Evolutionary conservation across 1,140 invertebrate species (phyloP), one percentile per base, ranked within the genome.

Genomic region (Orius insidiosus): DNA sequence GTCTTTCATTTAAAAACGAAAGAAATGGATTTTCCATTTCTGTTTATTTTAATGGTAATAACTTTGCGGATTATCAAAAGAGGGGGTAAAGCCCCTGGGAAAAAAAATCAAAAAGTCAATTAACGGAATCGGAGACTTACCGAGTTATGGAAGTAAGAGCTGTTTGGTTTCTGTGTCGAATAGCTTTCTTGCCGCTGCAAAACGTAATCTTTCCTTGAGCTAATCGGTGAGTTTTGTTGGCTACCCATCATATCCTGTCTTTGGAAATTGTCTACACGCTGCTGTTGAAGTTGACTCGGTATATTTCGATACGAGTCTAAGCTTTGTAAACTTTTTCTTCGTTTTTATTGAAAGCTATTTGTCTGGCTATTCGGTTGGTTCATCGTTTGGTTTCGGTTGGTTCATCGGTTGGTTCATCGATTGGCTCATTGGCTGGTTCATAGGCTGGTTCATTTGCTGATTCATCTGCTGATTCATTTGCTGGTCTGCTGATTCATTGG

Each of bases 181-280:
- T 47, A 47, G 34, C 46, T 47, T 11, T 47, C 46, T 36, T 47
- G 46, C 18, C 46, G 40, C 30, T 40, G 38, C 13, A 47, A 31
- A 24, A 19, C n/a, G 16, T 31, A 47, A 14, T 47, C 46, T 41
- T 47, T 47, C 16, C 46, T 47, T 40, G 37, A 15, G n/a, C 10
- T 41, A 10, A 10, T 14, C 4, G 32, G 13, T 15, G 38, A 39
- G 15, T 41, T 47, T 15, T 47, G 37, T 41, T 38, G 18, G 3
- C 30, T 11, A 9, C 11, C 24, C 11, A 31, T 15, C 5, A 34
- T 13, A 2, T 47, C 46, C 15, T 47, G 46, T 24, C 41, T 15
- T 33, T 47, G 37, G 16, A 40, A 47, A 33, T 41, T 47, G 24
- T 47, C 46, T 19, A 24, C 32, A 13, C 35, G 24, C 16, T 47